Conservation (phyloP, 2,888 invertebrate species). For the Eulithis prunata region DNA sequence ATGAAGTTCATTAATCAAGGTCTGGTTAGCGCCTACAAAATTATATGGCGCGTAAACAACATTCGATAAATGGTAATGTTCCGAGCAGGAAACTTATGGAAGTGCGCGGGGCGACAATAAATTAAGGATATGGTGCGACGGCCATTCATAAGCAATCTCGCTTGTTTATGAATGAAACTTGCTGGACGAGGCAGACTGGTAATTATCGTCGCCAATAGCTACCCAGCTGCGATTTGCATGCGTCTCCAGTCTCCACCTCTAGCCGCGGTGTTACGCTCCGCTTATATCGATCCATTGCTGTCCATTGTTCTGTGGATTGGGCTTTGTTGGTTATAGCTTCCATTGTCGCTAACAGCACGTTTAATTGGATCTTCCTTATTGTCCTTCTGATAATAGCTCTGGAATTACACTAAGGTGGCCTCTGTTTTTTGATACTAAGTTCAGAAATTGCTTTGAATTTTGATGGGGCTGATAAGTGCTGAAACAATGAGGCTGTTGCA, state of each 20-base stretch:
- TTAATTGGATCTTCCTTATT: constrained; percentile 66
- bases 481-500: constrained; percentile 25
- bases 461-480: constrained; percentile 24
- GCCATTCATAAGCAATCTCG: constrained; percentile 78
- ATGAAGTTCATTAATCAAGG: constrained; percentile 74
- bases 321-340: constrained; percentile 61
- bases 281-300: constrained; percentile 64
- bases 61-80: constrained; percentile 75
- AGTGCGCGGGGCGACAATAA: constrained; percentile 62
- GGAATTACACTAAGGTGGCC: constrained; percentile 46
- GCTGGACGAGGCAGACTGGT: constrained; percentile 56
- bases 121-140: constrained; percentile 68
- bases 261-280: constrained; percentile 47
- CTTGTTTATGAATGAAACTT: constrained; percentile 80
- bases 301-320: constrained; percentile 69
- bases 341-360: constrained; percentile 61
- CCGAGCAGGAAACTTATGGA: constrained; percentile 73
- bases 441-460: constrained; percentile 34
- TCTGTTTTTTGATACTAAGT: constrained; percentile 30
- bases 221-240: constrained; percentile 73
- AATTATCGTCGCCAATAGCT: constrained; percentile 69
- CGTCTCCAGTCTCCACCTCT: constrained; percentile 42
- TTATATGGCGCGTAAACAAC: constrained; percentile 63
- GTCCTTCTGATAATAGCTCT: constrained; percentile 53
- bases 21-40: constrained; percentile 64